Percentiles rank a stretch among this genome's conserved stretches.
Evolutionary conservation across 2,113 vertebrate species (phyloP).

Genomic region (Tautogolabrus adspersus): DNA sequence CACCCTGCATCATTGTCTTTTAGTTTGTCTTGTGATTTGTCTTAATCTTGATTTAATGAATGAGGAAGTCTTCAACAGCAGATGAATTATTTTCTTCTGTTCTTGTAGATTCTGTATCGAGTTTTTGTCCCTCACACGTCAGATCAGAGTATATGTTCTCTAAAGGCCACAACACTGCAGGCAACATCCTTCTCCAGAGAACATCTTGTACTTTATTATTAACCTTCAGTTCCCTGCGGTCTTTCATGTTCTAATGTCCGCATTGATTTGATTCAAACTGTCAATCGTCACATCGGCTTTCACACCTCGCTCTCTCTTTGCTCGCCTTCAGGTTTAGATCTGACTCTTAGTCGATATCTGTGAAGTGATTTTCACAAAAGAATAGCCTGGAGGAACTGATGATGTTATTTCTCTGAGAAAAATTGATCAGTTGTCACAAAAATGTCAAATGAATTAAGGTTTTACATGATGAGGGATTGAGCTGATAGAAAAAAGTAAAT

Average conservation of each 20-base stretch:
- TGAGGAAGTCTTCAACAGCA: too few species aligned
- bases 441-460: background rate
- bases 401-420: background rate
- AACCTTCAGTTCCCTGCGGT: constrained; percentile 17
- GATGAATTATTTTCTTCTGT: background rate
- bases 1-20: too few species aligned
- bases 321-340: constrained; percentile 3
- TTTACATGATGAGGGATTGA: background rate
- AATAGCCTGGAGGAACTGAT: constrained; percentile 8
- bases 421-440: background rate
- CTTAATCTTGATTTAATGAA: too few species aligned
- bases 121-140: background rate
- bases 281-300: background rate
- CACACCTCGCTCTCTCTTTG: background rate
- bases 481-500: background rate
- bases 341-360: constrained; percentile 13
- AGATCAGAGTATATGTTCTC: background rate
- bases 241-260: background rate
- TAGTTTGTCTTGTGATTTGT: too few species aligned
- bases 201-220: constrained; percentile 11
- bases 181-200: background rate
- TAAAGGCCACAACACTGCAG: constrained; percentile 16
- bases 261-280: constrained; percentile 25
- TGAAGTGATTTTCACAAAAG: background rate
- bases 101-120: background rate